Base-by-base conservation (phyloP, 2,888 invertebrate genomes). In the Macaria liturata region DNA sequence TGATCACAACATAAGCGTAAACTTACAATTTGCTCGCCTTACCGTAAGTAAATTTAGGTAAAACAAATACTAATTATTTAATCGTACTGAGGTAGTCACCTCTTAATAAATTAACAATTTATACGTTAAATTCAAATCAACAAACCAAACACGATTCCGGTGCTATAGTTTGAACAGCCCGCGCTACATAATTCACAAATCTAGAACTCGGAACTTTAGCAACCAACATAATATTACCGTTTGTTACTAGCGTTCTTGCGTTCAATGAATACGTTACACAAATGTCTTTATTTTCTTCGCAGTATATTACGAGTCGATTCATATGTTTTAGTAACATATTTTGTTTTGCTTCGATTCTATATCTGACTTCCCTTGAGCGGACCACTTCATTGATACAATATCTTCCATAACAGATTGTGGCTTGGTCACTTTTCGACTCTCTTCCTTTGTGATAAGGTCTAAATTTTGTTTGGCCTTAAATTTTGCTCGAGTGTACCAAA, bases 321-420 rank as follows among this genome's bases (percentile, higher is more conserved):
- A 66, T 72, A 67, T 67, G 62, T 69, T 72, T 70, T 69, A 72
- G 61, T 67, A 71, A 62, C 68, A 56, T 60, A 69, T 72, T 73
- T 75, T 70, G 74, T 75, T 73, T 71, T 73, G 68, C 63, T 68
- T 69, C 66, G 71, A 63, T 71, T 77, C 81, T 81, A 82, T 82
- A 81, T 79, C 67, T 63, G 76, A 65, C 54, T 75, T 75, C 69
- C 77, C 78, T 76, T 78, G 77, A 75, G 70, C 74, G 62, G 73
- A 63, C 71, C 76, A 78, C 78, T 81, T 74, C 82, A 84, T 83
- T 84, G 80, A 82, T 83, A 76, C 78, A 70, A 68, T 63, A 61
- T 69, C 62, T 64, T 69, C 50, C 54, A 61, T 53, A 49, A 46
- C 53, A 57, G 52, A 46, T 46, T 43, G 37, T 34, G 49, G 61